These are phyloP conservation scores for Cephalopterus ornatus DNA, from an alignment of 2,113 vertebrate genomes.

Conservation along the genomic window DNA sequence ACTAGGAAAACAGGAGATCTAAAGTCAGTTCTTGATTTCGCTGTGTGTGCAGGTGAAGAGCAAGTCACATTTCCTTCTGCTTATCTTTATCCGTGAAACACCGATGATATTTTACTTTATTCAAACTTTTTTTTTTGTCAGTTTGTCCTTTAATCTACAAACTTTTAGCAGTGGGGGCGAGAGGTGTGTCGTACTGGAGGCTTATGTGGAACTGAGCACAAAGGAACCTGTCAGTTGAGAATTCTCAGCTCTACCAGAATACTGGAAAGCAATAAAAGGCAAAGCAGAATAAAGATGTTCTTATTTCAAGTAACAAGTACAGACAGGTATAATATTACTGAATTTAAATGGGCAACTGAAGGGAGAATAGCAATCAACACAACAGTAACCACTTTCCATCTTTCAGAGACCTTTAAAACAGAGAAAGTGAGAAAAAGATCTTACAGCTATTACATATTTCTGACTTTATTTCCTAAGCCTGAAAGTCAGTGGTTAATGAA, in stretches of 20 bases:
- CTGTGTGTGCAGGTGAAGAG: not conserved
- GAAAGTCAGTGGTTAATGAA: not conserved
- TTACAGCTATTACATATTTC: not conserved
- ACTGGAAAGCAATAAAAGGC: not conserved
- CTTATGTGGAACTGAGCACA: not conserved
- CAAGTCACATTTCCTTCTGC: not conserved
- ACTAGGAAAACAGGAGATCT: conserved; percentile 6
- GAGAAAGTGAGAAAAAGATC: not conserved
- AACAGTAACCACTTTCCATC: not conserved
- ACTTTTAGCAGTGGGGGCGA: accelerated
- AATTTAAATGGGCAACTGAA: conserved; percentile 10
- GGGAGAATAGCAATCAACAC: not conserved
- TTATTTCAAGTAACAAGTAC: conserved; percentile 13
- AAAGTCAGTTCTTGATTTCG: not conserved
- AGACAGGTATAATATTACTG: not conserved
- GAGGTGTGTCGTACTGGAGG: not conserved
- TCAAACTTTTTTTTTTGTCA: not conserved
- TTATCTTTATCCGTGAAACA: not conserved
- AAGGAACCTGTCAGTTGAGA: not conserved
- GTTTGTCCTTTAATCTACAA: not conserved
- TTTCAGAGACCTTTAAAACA: not conserved
- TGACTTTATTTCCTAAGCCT: not conserved
- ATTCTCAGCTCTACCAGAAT: not conserved
- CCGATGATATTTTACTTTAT: not conserved
- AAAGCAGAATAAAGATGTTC: not conserved